A percentile compares a stretch with the other conserved stretches of the same genome.
phyloP scores from a whole-genome alignment of 1,140 invertebrate genomes.

The Drosophila novamexicana region DNA sequence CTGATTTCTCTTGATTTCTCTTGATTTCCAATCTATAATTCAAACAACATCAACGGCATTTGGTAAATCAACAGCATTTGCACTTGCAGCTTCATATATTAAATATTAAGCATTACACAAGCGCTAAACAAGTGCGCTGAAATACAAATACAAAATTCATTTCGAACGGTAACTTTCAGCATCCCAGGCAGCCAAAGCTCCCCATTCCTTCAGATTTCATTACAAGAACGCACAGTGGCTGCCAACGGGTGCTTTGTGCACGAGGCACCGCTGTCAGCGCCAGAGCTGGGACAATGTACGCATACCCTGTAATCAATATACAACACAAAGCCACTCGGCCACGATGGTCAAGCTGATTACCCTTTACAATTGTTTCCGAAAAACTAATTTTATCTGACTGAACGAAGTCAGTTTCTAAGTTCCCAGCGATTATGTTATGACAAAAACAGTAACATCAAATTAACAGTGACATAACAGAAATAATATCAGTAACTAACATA shows the following conservation, averaged over 20 bases:
- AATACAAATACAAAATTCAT: conserved; percentile 68
- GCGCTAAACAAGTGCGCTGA: conserved; percentile 40
- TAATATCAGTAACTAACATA: neutral
- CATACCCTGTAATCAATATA: conserved; percentile 19
- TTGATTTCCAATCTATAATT: neutral
- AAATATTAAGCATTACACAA: conserved; percentile 42
- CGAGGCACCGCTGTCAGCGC: neutral
- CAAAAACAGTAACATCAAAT: neutral
- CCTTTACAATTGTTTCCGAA: neutral
- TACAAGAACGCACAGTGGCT: conserved; percentile 7
- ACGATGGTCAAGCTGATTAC: neutral
- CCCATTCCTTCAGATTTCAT: neutral
- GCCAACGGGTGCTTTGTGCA: conserved; percentile 14
- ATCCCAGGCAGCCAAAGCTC: neutral
- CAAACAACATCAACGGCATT: conserved; percentile 5
- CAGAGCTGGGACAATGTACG: conserved; percentile 4
- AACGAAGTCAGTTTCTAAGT: no score
- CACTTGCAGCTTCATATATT: conserved; percentile 27
- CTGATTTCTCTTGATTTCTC: neutral
- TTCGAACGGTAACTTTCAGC: conserved; percentile 56
- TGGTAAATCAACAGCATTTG: conserved; percentile 11
- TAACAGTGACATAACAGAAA: neutral
- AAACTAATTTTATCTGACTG: no score
- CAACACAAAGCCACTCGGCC: neutral
- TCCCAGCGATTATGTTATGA: no score